These are phyloP conservation scores for Microplitis deprimator DNA, from an alignment of 2,888 invertebrate genomes.

Conservation along the genomic window DNA sequence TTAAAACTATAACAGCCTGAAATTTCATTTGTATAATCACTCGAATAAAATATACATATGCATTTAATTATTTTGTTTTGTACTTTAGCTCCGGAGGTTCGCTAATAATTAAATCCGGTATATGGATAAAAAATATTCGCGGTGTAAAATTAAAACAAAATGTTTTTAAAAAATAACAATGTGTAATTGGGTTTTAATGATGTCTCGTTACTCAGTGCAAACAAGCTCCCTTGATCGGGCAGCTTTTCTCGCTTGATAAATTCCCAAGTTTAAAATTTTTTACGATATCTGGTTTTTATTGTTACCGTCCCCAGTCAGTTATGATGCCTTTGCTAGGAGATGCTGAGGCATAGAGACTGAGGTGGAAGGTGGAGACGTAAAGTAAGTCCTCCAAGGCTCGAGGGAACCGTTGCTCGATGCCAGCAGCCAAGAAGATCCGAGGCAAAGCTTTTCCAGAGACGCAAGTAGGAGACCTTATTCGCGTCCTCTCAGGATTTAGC, in stretches of 20 bases:
- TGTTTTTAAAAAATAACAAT: conserved; percentile 8
- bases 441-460: conserved; percentile 37
- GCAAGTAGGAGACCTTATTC: conserved; percentile 36
- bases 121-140: neutral
- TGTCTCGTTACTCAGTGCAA: conserved; percentile 15
- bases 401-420: conserved; percentile 31
- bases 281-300: conserved; percentile 34
- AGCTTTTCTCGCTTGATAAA: conserved; percentile 30
- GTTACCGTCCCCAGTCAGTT: conserved; percentile 3
- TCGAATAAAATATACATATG: conserved; percentile 2
- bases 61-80: conserved; percentile 16
- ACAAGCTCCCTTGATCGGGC: conserved; percentile 22
- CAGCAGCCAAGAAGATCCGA: conserved; percentile 11
- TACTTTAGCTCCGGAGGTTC: neutral
- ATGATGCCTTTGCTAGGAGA: no score
- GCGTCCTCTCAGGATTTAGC: conserved; percentile 52
- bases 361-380: no score
- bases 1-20: conserved; percentile 3
- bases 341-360: no score
- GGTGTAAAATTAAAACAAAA: neutral
- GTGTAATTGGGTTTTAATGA: conserved; percentile 30
- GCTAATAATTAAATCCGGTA: neutral
- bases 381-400: conserved; percentile 13
- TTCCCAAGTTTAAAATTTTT: conserved; percentile 25
- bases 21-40: conserved; percentile 11